A percentile compares a stretch with the other conserved stretches of the same genome.
Conservation (phyloP, 2,888 invertebrate species). For the Callyntrura guangdongensis region DNA sequence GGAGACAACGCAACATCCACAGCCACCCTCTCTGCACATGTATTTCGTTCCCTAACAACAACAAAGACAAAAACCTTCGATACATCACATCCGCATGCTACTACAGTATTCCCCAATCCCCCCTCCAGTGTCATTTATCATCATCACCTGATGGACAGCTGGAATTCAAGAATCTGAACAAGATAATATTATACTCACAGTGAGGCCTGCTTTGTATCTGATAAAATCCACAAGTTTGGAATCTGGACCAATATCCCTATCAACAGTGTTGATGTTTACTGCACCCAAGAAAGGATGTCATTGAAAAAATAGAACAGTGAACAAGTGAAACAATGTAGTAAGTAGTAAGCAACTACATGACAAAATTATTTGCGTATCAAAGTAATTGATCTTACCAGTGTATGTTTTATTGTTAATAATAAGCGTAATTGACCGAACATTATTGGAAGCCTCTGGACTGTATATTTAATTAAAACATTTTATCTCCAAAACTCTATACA, state of each 20-base stretch:
- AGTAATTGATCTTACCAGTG: constrained; percentile 58
- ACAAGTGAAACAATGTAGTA: too few relatives aligned
- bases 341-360: too few relatives aligned
- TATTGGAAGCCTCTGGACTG: neutral
- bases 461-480: neutral
- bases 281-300: neutral
- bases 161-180: too few relatives aligned
- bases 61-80: too few relatives aligned
- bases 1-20: constrained; percentile 88
- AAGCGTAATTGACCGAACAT: constrained; percentile 57
- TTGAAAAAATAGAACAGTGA: too few relatives aligned
- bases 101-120: too few relatives aligned
- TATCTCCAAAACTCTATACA: neutral
- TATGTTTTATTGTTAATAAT: constrained; percentile 76
- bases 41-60: constrained; percentile 80
- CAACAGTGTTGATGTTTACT: constrained; percentile 51
- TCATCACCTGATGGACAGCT: too few relatives aligned
- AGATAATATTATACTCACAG: neutral
- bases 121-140: too few relatives aligned
- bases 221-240: constrained; percentile 82
- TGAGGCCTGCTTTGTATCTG: constrained; percentile 77
- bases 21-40: constrained; percentile 89
- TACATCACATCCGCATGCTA: too few relatives aligned
- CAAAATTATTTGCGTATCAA: too few relatives aligned
- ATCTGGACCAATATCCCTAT: constrained; percentile 67